These are phyloP conservation scores for Allolobophora icterica DNA, from an alignment of 2,888 invertebrate genomes.

Conservation along the genomic window DNA sequence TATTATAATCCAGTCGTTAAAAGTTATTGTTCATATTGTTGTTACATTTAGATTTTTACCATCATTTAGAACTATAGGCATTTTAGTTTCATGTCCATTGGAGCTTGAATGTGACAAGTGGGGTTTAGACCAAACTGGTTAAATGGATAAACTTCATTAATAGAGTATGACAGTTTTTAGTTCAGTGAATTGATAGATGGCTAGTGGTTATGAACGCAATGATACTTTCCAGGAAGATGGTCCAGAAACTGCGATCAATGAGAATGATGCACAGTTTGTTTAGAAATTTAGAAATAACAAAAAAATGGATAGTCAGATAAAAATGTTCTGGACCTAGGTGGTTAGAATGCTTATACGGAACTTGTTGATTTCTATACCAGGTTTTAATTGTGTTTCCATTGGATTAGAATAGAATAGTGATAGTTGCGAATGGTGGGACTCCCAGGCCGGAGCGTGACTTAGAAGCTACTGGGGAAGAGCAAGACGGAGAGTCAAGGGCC, in stretches of 20 bases:
- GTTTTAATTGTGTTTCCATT: not conserved
- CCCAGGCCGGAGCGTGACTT: no score
- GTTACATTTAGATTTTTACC: not conserved
- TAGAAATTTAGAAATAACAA: no score
- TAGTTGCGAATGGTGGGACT: no score
- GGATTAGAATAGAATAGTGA: no score
- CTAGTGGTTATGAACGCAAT: not conserved
- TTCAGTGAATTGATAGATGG: not conserved
- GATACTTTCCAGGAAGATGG: not conserved
- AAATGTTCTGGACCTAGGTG: no score
- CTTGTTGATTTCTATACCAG: no score
- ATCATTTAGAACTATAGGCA: no score
- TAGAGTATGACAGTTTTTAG: not conserved
- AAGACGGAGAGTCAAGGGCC: no score
- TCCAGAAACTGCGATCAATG: not conserved
- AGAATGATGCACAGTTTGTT: not conserved
- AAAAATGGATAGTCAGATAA: no score
- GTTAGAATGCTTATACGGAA: no score
- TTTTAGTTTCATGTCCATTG: not conserved
- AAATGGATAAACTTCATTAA: not conserved
- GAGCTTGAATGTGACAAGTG: not conserved
- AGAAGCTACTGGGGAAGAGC: no score
- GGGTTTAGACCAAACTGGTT: no score
- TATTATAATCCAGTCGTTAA: conserved; percentile 50
- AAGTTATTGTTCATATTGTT: not conserved